These are phyloP conservation scores for Heterotis niloticus DNA, from an alignment of 2,113 vertebrate species.

Conservation along the genomic window DNA sequence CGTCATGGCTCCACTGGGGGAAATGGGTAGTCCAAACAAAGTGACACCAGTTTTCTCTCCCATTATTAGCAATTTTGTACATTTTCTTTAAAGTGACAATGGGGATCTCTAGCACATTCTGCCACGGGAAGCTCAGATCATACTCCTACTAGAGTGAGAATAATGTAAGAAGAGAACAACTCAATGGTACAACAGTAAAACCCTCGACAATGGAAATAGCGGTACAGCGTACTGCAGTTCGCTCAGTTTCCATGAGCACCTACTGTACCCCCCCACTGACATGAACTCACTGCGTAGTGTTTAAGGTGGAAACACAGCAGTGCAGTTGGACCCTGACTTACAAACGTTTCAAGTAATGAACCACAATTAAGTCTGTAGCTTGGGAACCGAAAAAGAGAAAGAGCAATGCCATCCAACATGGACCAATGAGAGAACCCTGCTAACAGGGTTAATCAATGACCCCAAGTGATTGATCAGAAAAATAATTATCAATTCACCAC, in stretches of 20 bases:
- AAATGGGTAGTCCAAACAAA: background rate
- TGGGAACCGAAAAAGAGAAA: too few species aligned
- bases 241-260: too few species aligned
- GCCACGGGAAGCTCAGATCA: too few species aligned
- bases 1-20: background rate
- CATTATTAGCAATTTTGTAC: background rate
- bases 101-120: too few species aligned
- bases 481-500: constrained; percentile 4
- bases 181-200: too few species aligned
- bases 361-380: background rate
- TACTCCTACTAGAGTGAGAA: too few species aligned
- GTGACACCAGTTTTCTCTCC: background rate
- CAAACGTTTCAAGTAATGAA: background rate
- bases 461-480: background rate
- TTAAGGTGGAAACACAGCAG: background rate
- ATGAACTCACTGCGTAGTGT: too few species aligned
- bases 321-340: background rate
- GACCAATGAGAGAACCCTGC: background rate
- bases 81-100: background rate
- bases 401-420: background rate
- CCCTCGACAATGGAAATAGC: too few species aligned
- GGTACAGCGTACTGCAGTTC: too few species aligned
- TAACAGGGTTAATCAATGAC: constrained; percentile 3
- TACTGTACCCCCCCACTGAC: too few species aligned
- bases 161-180: too few species aligned